Percentiles rank a stretch among this genome's conserved stretches.
phyloP scores from a whole-genome alignment of 2,797 vertebrate genomes.

The Myiothlypis coronata region DNA sequence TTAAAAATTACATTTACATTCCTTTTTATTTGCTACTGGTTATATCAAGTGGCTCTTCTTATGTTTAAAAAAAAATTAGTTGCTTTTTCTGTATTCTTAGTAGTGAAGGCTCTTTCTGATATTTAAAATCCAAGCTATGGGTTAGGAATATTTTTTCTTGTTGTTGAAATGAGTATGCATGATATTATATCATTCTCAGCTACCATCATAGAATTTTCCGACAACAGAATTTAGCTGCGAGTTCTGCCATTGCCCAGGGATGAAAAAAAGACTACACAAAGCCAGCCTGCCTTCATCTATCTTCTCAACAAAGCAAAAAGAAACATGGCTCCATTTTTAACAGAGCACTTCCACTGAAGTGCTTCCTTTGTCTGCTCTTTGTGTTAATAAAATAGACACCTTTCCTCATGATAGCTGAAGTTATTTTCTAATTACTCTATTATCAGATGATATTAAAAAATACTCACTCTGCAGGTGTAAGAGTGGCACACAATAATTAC shows the following conservation, averaged over 20 bases:
- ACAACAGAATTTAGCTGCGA: not conserved
- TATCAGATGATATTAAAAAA: not conserved
- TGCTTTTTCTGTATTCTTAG: not conserved
- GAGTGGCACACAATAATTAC: not conserved
- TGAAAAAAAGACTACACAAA: slow-evolving; percentile 11
- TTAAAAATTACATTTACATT: not conserved
- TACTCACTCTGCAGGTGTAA: not conserved
- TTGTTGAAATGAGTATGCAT: not conserved
- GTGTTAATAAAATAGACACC: not conserved
- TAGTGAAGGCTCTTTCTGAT: not conserved
- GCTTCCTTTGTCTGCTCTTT: not conserved
- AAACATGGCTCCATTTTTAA: not conserved
- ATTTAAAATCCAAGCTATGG: not conserved
- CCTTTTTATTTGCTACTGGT: not conserved
- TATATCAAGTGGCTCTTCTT: not conserved
- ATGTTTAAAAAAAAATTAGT: not conserved
- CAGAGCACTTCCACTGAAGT: not conserved
- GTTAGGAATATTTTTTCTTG: not conserved
- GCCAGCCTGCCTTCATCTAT: not conserved
- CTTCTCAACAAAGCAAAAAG: not conserved
- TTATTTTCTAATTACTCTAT: not conserved
- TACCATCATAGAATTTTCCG: not conserved
- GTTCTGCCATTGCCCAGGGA: not conserved
- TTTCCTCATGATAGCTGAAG: not conserved
- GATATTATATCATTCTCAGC: not conserved